Evolutionary conservation across 2,888 invertebrate genomes (phyloP).

Genomic region (Drosophila paramelanica): DNA sequence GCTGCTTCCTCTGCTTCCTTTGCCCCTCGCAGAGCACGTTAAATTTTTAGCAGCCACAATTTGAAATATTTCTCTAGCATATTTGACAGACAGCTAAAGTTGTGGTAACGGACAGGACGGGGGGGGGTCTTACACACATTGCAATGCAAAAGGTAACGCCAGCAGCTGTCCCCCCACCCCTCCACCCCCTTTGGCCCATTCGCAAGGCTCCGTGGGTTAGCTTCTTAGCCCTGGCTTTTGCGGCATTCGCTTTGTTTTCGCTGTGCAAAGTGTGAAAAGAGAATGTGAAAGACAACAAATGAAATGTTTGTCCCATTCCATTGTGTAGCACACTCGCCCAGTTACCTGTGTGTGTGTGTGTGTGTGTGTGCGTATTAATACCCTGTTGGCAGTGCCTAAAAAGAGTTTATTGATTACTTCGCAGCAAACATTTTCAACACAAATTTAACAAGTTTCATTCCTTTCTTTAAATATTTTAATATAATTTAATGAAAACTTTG

Average conservation of each 20-base stretch:
- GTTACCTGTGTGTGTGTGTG: constrained; percentile 4
- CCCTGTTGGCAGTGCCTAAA: background rate
- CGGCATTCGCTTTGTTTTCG: constrained; percentile 51
- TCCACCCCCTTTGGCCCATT: no score
- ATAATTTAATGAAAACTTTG: no score
- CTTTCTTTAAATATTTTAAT: no score
- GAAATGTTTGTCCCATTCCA: constrained; percentile 63
- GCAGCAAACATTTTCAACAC: no score
- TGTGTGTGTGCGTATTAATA: background rate
- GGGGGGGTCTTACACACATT: constrained; percentile 42
- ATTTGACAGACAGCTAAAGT: constrained; percentile 80
- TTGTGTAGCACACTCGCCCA: constrained; percentile 15
- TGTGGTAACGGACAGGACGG: constrained; percentile 51
- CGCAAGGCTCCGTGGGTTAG: background rate
- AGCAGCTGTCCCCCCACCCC: constrained; percentile 4
- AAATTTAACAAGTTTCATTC: no score
- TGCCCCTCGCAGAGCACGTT: constrained; percentile 44
- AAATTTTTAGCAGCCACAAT: constrained; percentile 81
- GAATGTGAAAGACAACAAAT: constrained; percentile 78
- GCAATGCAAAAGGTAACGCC: constrained; percentile 63
- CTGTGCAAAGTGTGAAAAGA: constrained; percentile 69
- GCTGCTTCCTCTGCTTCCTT: background rate
- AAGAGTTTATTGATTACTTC: background rate
- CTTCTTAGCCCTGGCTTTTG: constrained; percentile 19
- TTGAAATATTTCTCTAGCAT: constrained; percentile 78